Evolutionary conservation across 92 coral and sea anemone species (phyloP), one percentile per base, ranked within the genome.

Genomic region (Desmophyllum pertusum): DNA sequence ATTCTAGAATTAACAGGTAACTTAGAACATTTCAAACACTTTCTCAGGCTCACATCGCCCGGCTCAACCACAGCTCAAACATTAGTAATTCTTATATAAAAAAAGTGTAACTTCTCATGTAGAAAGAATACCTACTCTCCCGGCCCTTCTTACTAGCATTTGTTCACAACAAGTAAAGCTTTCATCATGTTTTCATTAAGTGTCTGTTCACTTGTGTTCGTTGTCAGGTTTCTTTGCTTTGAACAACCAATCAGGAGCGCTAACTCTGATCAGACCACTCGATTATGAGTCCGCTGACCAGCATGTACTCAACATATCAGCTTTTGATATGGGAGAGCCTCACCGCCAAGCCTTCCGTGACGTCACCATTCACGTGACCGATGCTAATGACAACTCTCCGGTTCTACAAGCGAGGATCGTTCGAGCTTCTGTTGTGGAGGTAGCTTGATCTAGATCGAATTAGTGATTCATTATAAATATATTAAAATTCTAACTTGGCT

Each of bases 351-450:
- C 76, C 39, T 77, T 81, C 57, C 82, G 86, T 59, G 70, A 25
- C 68, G 77, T 93, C 70, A 78, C 62, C n/a, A 74, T 93, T 29
- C 67, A 66, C 61, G 94, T 93, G 66, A 77, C 35, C 57, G 96
- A 93, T 64, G 88, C 75, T 30, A 93, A 93, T 69, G 96, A 93
- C 41, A 91, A 91, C 65, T 31, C 92, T 18, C 94, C 94, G 40
- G 85, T 77, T 62, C 64, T 91, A 23, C 80, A 65, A 21, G 78
- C 67, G 30, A 70, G 85, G 52, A 70, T 67, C 31, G 25, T 78
- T 39, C 76, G 50, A n/a, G 85, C 78, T 38, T 66, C 74, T 3
- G 42, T 90, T 27, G 35, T 48, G 9, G 93, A 90, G 89, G 93
- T 90, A 57, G 48, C 84, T n/a, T n/a, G n/a, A n/a, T n/a, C n/a